These are phyloP conservation scores for Melinopterus prodromus DNA, from an alignment of 2,888 invertebrate species.

Conservation along the genomic window DNA sequence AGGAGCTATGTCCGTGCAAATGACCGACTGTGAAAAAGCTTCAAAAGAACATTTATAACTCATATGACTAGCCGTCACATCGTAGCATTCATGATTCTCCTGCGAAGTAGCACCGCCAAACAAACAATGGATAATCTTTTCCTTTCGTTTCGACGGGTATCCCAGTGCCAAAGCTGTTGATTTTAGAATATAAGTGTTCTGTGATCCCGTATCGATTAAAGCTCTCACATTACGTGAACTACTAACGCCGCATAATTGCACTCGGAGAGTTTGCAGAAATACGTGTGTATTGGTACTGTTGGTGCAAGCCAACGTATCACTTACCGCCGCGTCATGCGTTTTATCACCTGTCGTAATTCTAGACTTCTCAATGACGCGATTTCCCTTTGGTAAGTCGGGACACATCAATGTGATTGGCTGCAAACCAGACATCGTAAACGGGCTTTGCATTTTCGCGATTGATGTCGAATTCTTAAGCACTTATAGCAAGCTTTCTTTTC, in stretches of 20 bases:
- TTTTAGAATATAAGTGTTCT: constrained; percentile 17
- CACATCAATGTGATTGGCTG: constrained; percentile 13
- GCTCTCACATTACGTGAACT: constrained; percentile 10
- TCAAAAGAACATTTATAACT: constrained; percentile 14
- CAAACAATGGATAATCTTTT: constrained; percentile 7
- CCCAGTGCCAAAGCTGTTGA: constrained; percentile 6
- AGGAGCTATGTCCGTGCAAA: background rate
- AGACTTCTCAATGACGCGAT: constrained; percentile 10
- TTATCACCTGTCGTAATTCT: constrained; percentile 5
- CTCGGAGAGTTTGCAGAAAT: constrained; percentile 20
- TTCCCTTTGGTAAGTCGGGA: constrained; percentile 9
- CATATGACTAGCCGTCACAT: background rate
- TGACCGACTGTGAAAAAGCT: constrained; percentile 7
- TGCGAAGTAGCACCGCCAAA: constrained; percentile 15
- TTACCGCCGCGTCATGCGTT: constrained; percentile 10
- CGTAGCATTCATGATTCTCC: constrained; percentile 9
- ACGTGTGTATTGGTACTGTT: constrained; percentile 18
- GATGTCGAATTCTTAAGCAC: background rate
- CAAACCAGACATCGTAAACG: background rate
- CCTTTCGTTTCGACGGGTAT: constrained; percentile 8
- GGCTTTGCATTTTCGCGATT: background rate
- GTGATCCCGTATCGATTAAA: constrained; percentile 7
- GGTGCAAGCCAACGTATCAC: constrained; percentile 18
- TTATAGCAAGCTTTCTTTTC: constrained; percentile 4
- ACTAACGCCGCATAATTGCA: constrained; percentile 16